Base-by-base conservation (phyloP, 2,888 invertebrate species). In the Drosophila mimetica region DNA sequence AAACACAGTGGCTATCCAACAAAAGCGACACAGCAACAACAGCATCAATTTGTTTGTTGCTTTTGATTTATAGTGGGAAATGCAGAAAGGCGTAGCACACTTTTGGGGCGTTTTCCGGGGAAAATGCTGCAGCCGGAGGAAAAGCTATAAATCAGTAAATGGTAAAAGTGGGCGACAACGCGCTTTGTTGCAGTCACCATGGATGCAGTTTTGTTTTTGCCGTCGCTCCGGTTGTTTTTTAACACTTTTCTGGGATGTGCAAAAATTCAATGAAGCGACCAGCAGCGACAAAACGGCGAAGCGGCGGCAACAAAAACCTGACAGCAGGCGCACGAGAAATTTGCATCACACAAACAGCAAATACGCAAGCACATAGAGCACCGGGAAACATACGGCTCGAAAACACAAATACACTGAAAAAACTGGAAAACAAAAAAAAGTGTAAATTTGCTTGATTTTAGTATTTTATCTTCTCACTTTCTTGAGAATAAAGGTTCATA, bases 201-300 rank as follows among this genome's bases (percentile, higher is more conserved):
- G 73, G 73, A 30, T 61, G 61, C 60, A 46, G 20, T 36, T 59
- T 44, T 30, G 54, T 53, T 51, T 16, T 13, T 22, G 39, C n/a
- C 42, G 67, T 44, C 47, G 65, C 46, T 37, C 51, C 52, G 42
- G 60, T 70, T 73, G 75, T 72, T 82, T 85, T 87, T 79, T 73
- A 79, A 82, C 79, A 85, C 85, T 82, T 87, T 86, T 72, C 86
- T 80, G 76, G 81, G 75, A 86, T 70, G 74, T 42, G 70, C 74
- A 63, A 75, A 76, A 86, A 86, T 87, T 87, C 88, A 82, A 87
- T 82, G 88, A 82, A 82, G 86, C 87, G 87, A 37, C 78, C 87
- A 81, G 67, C 80, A 73, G 76, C 57, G 73, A 75, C 82, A 79
- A 71, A 75, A 57, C 69, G 74, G 28, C 79, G 34, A 52, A 75